A percentile compares a stretch with the other conserved stretches of the same genome.
Evolutionary conservation across 2,797 vertebrate species (phyloP).

Genomic region (Rhadinocentrus ornatus): DNA sequence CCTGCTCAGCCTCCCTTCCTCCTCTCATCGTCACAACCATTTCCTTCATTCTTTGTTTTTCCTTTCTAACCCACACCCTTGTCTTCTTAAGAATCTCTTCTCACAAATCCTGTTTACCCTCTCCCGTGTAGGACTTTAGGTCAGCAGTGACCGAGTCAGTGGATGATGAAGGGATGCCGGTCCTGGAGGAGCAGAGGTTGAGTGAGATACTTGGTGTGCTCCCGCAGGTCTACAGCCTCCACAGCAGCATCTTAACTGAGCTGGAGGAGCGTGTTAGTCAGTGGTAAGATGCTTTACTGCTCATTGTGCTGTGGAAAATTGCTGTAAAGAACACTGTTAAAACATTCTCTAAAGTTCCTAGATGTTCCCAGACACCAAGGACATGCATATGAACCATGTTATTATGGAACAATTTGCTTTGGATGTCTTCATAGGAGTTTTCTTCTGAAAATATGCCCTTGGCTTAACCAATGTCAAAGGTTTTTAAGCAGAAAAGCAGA

Average conservation of each 20-base stretch:
- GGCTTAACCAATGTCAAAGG: too few relatives aligned
- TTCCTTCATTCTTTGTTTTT: slow-evolving; percentile 25
- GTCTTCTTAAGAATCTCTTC: slow-evolving; percentile 18
- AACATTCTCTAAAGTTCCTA: too few relatives aligned
- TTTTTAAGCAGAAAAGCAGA: not conserved
- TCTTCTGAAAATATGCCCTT: too few relatives aligned
- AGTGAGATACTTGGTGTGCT: slow-evolving; percentile 87
- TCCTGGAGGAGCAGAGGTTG: slow-evolving; percentile 84
- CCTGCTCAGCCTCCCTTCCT: slow-evolving; percentile 35
- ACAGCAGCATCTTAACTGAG: slow-evolving; percentile 88
- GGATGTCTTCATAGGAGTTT: too few relatives aligned
- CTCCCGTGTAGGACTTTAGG: slow-evolving; percentile 86
- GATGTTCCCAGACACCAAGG: not conserved
- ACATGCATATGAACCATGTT: too few relatives aligned
- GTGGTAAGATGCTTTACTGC: slow-evolving; percentile 81
- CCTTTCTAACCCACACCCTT: not conserved
- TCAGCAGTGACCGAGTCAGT: slow-evolving; percentile 78
- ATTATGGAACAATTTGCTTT: not conserved
- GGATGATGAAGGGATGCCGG: slow-evolving; percentile 79
- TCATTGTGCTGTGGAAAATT: not conserved
- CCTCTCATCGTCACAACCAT: slow-evolving; percentile 26
- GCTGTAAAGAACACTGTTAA: too few relatives aligned
- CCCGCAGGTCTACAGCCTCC: slow-evolving; percentile 87
- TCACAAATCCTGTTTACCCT: slow-evolving; percentile 15
- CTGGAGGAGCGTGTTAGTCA: slow-evolving; percentile 88